phyloP scores from a whole-genome alignment of 2,888 invertebrate genomes.

The Lepidochrysops patricia region DNA sequence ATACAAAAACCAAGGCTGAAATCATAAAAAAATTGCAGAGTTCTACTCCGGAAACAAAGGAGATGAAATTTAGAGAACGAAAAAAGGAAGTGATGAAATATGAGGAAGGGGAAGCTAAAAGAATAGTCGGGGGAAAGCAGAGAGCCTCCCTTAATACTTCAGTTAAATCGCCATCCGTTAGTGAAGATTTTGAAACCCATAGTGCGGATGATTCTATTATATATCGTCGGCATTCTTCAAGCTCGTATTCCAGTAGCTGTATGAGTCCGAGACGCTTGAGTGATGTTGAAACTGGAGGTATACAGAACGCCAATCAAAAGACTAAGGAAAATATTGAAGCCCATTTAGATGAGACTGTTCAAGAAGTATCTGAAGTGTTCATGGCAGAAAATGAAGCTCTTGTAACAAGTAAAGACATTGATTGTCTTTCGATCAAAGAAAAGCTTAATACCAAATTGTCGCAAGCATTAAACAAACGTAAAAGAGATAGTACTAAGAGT shows the following conservation, averaged over 20 bases:
- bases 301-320: conserved; percentile 29
- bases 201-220: conserved; percentile 86
- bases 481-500: conserved; percentile 44
- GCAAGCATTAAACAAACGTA: conserved; percentile 60
- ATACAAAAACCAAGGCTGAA: conserved; percentile 72
- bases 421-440: conserved; percentile 61
- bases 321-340: conserved; percentile 20
- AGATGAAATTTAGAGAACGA: conserved; percentile 69
- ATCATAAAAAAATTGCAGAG: conserved; percentile 77
- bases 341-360: conserved; percentile 27
- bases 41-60: conserved; percentile 55
- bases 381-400: conserved; percentile 33
- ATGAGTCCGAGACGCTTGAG: conserved; percentile 78
- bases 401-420: conserved; percentile 57
- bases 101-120: conserved; percentile 54
- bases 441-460: conserved; percentile 62
- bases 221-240: conserved; percentile 87
- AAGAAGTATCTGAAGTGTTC: conserved; percentile 27
- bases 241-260: conserved; percentile 84
- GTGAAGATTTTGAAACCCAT: conserved; percentile 76
- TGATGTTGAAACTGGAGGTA: conserved; percentile 47
- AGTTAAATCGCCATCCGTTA: conserved; percentile 72
- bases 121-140: conserved; percentile 48
- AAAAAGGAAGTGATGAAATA: conserved; percentile 53
- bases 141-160: conserved; percentile 53